Percentiles rank a stretch among this genome's conserved stretches.
These are phyloP conservation scores for Tenthredo mesomela DNA, from an alignment of 2,888 invertebrate genomes.

Conservation along the genomic window DNA sequence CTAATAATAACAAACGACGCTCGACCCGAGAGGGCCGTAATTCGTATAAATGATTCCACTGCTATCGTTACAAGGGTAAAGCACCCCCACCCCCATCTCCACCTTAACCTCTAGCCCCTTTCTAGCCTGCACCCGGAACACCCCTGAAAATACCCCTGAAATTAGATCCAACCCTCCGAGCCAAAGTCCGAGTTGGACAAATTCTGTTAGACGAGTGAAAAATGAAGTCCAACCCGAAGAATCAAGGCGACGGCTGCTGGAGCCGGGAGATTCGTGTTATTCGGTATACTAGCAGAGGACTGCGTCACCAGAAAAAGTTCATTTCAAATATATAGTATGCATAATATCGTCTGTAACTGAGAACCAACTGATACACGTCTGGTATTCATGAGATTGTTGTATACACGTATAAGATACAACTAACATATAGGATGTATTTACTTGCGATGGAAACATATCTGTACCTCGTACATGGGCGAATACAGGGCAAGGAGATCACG, in stretches of 20 bases:
- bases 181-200: constrained; percentile 75
- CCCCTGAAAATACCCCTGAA: constrained; percentile 72
- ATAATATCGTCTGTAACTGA: not conserved
- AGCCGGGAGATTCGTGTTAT: not conserved
- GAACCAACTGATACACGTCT: not conserved
- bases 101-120: not conserved
- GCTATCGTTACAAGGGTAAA: constrained; percentile 63
- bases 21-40: constrained; percentile 69
- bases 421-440: constrained; percentile 15
- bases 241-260: constrained; percentile 22
- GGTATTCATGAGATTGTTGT: not conserved
- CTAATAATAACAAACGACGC: constrained; percentile 67
- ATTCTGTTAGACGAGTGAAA: constrained; percentile 76
- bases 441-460: not conserved
- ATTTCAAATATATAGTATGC: not conserved
- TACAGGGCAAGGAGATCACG: not conserved
- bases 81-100: constrained; percentile 11
- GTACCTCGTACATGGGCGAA: not conserved
- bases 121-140: constrained; percentile 35
- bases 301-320: constrained; percentile 19
- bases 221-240: constrained; percentile 65
- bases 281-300: not conserved
- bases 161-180: constrained; percentile 74
- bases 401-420: not conserved
- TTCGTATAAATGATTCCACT: constrained; percentile 77